A percentile compares a stretch with the other conserved stretches of the same genome.
These are phyloP conservation scores for Paraplagusia blochii DNA, from an alignment of 2,113 vertebrate species.

Conservation along the genomic window DNA sequence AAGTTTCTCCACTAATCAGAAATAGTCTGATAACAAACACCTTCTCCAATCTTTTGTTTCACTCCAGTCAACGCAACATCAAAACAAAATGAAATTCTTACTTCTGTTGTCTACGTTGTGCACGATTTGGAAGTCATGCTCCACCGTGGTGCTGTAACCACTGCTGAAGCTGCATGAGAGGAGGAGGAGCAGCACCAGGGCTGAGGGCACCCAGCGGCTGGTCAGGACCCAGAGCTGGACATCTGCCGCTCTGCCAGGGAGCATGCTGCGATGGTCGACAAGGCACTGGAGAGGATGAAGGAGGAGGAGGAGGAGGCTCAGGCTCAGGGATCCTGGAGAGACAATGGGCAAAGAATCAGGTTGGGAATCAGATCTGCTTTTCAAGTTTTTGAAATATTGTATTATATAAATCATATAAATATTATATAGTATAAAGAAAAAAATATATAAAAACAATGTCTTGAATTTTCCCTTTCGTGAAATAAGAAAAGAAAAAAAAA, in stretches of 20 bases:
- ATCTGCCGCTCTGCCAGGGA: constrained; percentile 47
- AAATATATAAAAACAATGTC: too few relatives aligned
- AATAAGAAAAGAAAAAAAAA: too few relatives aligned
- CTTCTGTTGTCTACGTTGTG: constrained; percentile 89
- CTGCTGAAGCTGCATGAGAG: constrained; percentile 71
- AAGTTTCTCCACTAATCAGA: too few relatives aligned
- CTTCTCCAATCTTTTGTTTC: too few relatives aligned
- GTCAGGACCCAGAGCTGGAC: constrained; percentile 52
- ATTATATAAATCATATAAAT: background rate
- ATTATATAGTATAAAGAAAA: too few relatives aligned
- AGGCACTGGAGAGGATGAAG: constrained; percentile 44
- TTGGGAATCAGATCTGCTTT: background rate
- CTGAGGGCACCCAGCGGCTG: constrained; percentile 67
- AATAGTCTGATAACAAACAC: too few relatives aligned
- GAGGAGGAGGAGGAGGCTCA: constrained; percentile 3
- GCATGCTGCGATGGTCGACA: constrained; percentile 53
- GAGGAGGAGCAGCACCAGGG: constrained; percentile 76
- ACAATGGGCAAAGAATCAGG: background rate
- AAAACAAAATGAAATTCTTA: constrained; percentile 60
- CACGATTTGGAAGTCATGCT: constrained; percentile 84
- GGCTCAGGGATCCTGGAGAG: background rate
- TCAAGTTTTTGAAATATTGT: background rate
- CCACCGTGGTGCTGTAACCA: constrained; percentile 78
- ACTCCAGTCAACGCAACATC: background rate
- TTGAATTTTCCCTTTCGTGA: too few relatives aligned